Percentiles rank a stretch among this genome's conserved stretches.
These are phyloP conservation scores for Acanthiza pusilla DNA, from an alignment of 2,797 vertebrate genomes.

Conservation along the genomic window DNA sequence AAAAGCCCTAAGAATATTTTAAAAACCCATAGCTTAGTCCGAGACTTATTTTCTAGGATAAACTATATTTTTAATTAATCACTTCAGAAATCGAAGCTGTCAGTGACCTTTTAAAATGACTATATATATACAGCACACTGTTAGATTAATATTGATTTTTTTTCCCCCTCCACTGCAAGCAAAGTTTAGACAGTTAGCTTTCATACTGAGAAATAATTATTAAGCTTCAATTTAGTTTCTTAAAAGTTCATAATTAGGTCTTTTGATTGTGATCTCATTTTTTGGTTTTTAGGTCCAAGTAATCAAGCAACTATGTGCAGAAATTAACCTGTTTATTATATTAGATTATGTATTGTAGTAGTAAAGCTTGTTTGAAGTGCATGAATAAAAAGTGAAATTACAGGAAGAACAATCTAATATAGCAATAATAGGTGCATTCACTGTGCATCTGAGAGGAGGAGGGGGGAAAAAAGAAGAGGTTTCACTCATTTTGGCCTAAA, in stretches of 20 bases:
- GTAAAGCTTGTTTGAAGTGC: slow-evolving; percentile 81
- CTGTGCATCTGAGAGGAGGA: slow-evolving; percentile 77
- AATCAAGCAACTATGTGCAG: slow-evolving; percentile 74
- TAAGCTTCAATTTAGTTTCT: slow-evolving; percentile 2
- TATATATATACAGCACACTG: slow-evolving; percentile 15
- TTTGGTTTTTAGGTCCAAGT: slow-evolving; percentile 49
- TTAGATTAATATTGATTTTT: slow-evolving; percentile 1
- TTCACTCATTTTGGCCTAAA: slow-evolving; percentile 85
- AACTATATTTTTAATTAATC: slow-evolving; percentile 3
- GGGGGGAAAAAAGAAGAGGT: slow-evolving; percentile 70
- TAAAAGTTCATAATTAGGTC: slow-evolving; percentile 4
- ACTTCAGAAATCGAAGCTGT: slow-evolving; percentile 13
- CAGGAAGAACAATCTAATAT: slow-evolving; percentile 80
- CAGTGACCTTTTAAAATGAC: slow-evolving; percentile 49
- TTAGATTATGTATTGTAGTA: slow-evolving; percentile 76
- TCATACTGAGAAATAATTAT: background rate
- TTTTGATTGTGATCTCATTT: slow-evolving; percentile 2
- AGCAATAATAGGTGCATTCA: slow-evolving; percentile 82
- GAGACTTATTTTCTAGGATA: background rate
- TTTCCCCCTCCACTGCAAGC: slow-evolving; percentile 19
- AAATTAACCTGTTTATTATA: slow-evolving; percentile 79
- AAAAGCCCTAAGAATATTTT: background rate
- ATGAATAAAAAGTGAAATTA: slow-evolving; percentile 84
- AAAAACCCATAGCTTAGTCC: background rate
- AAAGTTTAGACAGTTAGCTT: slow-evolving; percentile 41